A percentile compares a stretch with the other conserved stretches of the same genome.
phyloP scores from a whole-genome alignment of 1,140 invertebrate genomes.

The Pygmarrhopalites habei region DNA sequence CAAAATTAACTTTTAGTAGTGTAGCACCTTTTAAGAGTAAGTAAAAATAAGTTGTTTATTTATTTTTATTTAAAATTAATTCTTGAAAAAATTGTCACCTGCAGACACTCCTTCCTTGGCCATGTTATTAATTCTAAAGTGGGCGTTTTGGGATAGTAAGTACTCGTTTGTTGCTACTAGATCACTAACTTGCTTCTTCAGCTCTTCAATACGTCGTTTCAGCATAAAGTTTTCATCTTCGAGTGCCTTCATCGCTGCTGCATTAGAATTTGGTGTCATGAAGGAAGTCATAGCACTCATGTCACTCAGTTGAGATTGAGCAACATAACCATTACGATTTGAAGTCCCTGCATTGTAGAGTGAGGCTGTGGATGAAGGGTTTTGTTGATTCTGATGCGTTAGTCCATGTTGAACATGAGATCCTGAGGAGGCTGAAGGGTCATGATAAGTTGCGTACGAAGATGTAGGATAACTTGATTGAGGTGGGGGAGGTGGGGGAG shows the following conservation, averaged over 20 bases:
- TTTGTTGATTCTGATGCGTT: background rate
- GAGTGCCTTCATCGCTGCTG: constrained; percentile 44
- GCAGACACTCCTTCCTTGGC: constrained; percentile 30
- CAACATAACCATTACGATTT: background rate
- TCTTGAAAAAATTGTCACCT: too few species aligned
- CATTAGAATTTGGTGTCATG: background rate
- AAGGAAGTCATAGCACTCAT: background rate
- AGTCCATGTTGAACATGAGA: background rate
- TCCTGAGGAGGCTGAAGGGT: too few species aligned
- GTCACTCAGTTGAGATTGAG: background rate
- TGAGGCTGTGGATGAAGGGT: background rate
- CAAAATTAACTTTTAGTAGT: too few species aligned
- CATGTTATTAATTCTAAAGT: constrained; percentile 58
- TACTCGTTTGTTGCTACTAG: constrained; percentile 74
- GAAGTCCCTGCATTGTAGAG: background rate
- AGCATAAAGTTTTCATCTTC: constrained; percentile 67
- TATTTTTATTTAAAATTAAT: too few species aligned
- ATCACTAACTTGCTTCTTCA: constrained; percentile 52
- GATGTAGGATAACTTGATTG: constrained; percentile 10
- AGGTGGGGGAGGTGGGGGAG: constrained; percentile 14
- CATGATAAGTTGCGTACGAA: constrained; percentile 5
- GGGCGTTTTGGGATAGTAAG: constrained; percentile 70
- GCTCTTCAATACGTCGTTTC: constrained; percentile 59
- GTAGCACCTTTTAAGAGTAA: too few species aligned
- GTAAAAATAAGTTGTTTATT: too few species aligned